Percentiles rank a stretch among this genome's conserved stretches.
Evolutionary conservation across 2,113 vertebrate species (phyloP).

Genomic region (Hemiscyllium ocellatum): DNA sequence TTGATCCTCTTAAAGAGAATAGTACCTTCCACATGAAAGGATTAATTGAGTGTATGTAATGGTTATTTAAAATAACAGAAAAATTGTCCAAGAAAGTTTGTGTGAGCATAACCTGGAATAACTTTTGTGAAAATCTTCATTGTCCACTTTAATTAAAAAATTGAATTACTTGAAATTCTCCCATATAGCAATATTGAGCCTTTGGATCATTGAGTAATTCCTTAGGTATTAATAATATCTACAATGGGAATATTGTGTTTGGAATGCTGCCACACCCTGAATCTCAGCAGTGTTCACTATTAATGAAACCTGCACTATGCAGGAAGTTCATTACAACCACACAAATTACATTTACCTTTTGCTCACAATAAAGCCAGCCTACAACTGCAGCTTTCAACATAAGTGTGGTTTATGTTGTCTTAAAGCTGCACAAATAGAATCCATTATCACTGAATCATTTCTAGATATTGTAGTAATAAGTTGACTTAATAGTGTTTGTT

Average conservation of each 20-base stretch:
- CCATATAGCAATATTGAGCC: neutral
- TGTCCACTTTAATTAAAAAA: neutral
- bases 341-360: neutral
- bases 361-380: neutral
- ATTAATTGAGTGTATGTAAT: neutral
- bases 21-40: neutral
- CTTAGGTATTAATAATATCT: neutral
- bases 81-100: neutral
- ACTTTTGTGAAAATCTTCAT: neutral
- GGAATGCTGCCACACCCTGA: conserved; percentile 1
- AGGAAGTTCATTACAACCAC: neutral
- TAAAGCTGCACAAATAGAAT: neutral
- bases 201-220: neutral
- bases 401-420: neutral
- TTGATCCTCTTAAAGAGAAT: neutral
- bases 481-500: neutral
- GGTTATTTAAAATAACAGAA: neutral
- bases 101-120: neutral
- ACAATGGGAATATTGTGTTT: neutral
- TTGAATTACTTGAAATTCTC: neutral
- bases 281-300: neutral
- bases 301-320: neutral
- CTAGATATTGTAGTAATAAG: neutral
- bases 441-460: neutral
- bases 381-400: conserved; percentile 3